Base-by-base conservation (phyloP, 2,797 vertebrate species). In the Danio tinwini region DNA sequence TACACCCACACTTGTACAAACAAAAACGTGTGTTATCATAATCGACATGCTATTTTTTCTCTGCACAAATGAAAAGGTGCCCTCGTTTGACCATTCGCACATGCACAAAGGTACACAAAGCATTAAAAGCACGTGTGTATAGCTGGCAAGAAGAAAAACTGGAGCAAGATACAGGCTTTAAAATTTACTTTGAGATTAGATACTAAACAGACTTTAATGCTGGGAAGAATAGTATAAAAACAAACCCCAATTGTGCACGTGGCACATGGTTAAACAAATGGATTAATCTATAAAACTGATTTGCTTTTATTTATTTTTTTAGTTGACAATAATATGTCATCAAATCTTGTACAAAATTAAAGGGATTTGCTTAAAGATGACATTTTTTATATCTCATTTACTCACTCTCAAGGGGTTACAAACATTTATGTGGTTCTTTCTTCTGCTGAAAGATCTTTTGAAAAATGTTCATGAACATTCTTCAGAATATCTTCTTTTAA, bases 131-230 rank as follows among this genome's bases (percentile, higher is more conserved):
- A 63, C 16, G 17, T 67, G 29, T 29, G 19, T 29, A 14, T 84
- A 84, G 81, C 85, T 81, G 82, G 84, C 76, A 82, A 83, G 76
- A 80, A 11, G 7, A n/a, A 11, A 42, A 42, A 16, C 12, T 61
- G 19, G 10, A 78, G 45, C 17, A 19, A 21, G 53, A 55, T 58
- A 52, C 21, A 9, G n/a, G 44, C 14, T 17, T 42, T 2, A 1
- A 45, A 5, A 56, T 59, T 19, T 68, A 39, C 53, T 58, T 59
- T 69, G 0, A 52, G 63, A 58, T 59, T 42, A 53, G 64, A 49
- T 47, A 45, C 5, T 19, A 56, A 55, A 62, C 19, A 14, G 19
- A 49, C 21, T 61, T 47, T 53, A 61, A 65, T 39, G 6, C 17
- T 11, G 37, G 42, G 45, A n/a, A 49, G 4, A 55, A 71, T 47